Percentiles rank a stretch among this genome's conserved stretches.
Evolutionary conservation across 2,797 vertebrate genomes (phyloP).

Genomic region (Petrocephalus sullivani): DNA sequence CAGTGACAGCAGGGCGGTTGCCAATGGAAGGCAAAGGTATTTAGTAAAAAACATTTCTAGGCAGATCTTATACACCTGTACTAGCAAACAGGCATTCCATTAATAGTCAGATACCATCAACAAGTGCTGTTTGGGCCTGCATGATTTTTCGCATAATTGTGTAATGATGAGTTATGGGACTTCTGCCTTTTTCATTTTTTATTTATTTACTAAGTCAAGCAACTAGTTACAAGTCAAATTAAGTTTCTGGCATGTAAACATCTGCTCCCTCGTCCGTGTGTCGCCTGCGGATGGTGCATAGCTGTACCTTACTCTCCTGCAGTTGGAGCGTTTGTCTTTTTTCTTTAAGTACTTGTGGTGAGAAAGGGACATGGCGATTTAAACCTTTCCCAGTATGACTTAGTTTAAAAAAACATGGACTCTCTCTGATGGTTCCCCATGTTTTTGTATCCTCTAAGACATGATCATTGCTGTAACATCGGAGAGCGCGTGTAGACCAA

Average conservation of each 20-base stretch:
- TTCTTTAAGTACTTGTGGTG: constrained; percentile 58
- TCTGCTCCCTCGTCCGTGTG: not conserved
- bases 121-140: constrained; percentile 42
- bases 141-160: constrained; percentile 37
- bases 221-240: constrained; percentile 20
- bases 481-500: constrained; percentile 71
- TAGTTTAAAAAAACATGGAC: constrained; percentile 22
- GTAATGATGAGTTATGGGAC: constrained; percentile 44
- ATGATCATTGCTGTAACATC: constrained; percentile 68
- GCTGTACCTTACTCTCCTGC: constrained; percentile 40
- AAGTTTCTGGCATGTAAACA: constrained; percentile 15
- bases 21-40: constrained; percentile 29
- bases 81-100: constrained; percentile 31
- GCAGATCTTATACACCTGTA: constrained; percentile 29
- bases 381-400: constrained; percentile 46
- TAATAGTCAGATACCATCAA: constrained; percentile 26
- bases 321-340: constrained; percentile 66
- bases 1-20: constrained; percentile 32
- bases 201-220: constrained; percentile 18
- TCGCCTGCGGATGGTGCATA: not conserved
- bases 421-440: constrained; percentile 38
- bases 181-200: constrained; percentile 36
- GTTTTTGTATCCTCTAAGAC: constrained; percentile 61
- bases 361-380: constrained; percentile 27
- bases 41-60: constrained; percentile 23